Percentiles rank a stretch among this genome's conserved stretches.
Conservation (phyloP, 2,888 invertebrate genomes). For the Polydrusus cervinus region DNA sequence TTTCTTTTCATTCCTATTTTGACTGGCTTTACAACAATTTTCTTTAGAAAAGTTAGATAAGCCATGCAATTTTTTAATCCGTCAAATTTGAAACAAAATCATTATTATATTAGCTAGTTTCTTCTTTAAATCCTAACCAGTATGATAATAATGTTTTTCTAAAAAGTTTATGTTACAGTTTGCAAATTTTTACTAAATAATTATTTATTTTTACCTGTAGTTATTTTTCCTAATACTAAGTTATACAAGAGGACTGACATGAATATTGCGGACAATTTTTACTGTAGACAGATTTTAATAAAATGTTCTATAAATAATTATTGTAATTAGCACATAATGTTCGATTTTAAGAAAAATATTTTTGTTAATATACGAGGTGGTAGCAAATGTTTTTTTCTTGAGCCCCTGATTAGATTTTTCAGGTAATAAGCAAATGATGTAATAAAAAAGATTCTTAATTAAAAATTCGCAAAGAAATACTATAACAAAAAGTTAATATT, state of each 20-base stretch:
- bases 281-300: too few species aligned
- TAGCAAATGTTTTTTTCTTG: too few species aligned
- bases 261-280: too few species aligned
- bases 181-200: not conserved
- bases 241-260: not conserved
- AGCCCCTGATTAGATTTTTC: too few species aligned
- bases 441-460: too few species aligned
- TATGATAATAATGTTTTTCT: not conserved
- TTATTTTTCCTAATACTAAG: not conserved
- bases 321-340: too few species aligned
- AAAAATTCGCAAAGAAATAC: too few species aligned
- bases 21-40: slow-evolving; percentile 19
- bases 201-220: not conserved
- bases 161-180: not conserved
- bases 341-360: too few species aligned
- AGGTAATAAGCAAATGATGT: too few species aligned
- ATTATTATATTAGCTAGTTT: not conserved
- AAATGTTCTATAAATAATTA: too few species aligned
- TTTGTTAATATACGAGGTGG: too few species aligned
- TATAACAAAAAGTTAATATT: too few species aligned
- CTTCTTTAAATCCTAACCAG: not conserved
- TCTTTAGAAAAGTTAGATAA: slow-evolving; percentile 18
- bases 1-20: slow-evolving; percentile 27
- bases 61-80: slow-evolving; percentile 2
- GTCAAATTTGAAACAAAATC: slow-evolving; percentile 24